phyloP scores from a whole-genome alignment of 2,113 vertebrate species.

The Macaca fascicularis region T2T-MFA8v1.1 NC_088386.1:77899501-77900000 shows the following conservation, averaged over 20 bases:
- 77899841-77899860: background rate
- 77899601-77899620: background rate
- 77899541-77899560: background rate
- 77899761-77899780: background rate
- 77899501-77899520: background rate
- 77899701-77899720: background rate
- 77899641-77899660: background rate
- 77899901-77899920: background rate
- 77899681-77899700: background rate
- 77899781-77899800: conserved; percentile 33
- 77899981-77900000: background rate
- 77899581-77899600: background rate
- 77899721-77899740: background rate
- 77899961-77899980: fast-evolving
- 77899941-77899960: background rate
- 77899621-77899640: background rate
- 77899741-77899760: background rate
- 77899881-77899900: background rate
- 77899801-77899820: background rate
- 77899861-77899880: conserved; percentile 18
- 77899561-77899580: background rate
- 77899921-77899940: conserved; percentile 23
- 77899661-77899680: background rate
- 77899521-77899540: background rate
- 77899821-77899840: background rate